Percentiles rank a stretch among this genome's conserved stretches.
Evolutionary conservation across 2,113 vertebrate species (phyloP).

Genomic region (Cyprinodon variegatus): DNA sequence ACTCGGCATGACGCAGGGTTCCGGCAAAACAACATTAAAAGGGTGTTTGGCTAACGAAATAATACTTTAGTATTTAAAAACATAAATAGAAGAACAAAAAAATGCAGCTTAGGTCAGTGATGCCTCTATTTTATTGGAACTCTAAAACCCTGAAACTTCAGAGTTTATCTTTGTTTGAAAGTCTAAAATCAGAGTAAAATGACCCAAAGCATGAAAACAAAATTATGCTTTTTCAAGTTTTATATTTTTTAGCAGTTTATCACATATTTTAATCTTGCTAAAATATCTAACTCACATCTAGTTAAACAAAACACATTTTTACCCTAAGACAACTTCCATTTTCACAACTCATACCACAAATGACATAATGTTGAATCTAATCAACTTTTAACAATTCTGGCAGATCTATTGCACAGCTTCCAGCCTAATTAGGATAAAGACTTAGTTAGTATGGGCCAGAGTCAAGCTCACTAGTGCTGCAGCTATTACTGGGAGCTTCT

Average conservation of each 20-base stretch:
- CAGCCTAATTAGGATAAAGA: slow-evolving; percentile 23
- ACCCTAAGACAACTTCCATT: neutral
- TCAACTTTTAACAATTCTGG: slow-evolving; percentile 16
- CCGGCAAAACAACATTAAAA: neutral
- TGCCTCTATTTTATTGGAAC: neutral
- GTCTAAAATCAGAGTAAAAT: slow-evolving; percentile 4
- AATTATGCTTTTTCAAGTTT: neutral
- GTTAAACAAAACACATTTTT: slow-evolving; percentile 3
- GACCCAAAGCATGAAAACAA: slow-evolving; percentile 1
- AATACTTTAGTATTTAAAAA: neutral
- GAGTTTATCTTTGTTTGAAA: slow-evolving; percentile 8
- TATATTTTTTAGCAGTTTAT: neutral
- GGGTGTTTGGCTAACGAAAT: neutral
- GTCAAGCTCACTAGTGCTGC: slow-evolving; percentile 11
- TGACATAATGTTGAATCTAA: slow-evolving; percentile 4
- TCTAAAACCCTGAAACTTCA: neutral
- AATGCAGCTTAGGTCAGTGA: neutral
- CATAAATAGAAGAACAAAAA: neutral
- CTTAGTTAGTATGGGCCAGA: slow-evolving; percentile 9
- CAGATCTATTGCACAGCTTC: slow-evolving; percentile 2
- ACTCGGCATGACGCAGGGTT: neutral
- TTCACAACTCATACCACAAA: slow-evolving; percentile 18
- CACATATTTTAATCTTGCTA: neutral
- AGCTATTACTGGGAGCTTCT: slow-evolving; percentile 24
- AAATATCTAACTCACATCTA: neutral